Percentiles rank a stretch among this genome's conserved stretches.
These are phyloP conservation scores for Orchesella flavescens DNA, from an alignment of 2,888 invertebrate genomes.

Conservation along the genomic window DNA sequence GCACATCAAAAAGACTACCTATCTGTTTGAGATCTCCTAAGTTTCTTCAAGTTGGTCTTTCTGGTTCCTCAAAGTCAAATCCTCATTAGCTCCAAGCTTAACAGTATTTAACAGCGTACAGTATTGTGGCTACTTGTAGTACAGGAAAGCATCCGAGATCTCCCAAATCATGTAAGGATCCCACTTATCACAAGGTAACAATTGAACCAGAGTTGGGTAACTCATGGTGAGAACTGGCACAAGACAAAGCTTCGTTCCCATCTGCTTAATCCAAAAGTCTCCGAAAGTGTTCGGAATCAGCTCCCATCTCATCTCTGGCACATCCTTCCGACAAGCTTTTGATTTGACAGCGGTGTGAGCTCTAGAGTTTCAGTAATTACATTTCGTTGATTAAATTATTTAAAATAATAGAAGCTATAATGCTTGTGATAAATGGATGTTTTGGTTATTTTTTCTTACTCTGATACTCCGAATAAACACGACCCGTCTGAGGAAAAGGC, in stretches of 20 bases:
- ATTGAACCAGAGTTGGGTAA: slow-evolving; percentile 36
- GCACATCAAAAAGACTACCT: background rate
- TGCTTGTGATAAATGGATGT: no score
- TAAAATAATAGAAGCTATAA: no score
- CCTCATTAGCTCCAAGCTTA: background rate
- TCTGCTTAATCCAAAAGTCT: slow-evolving; percentile 58
- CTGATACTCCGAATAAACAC: slow-evolving; percentile 59
- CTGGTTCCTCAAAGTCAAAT: background rate
- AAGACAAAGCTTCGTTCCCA: slow-evolving; percentile 60
- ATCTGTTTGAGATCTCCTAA: slow-evolving; percentile 36
- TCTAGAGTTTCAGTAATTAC: no score
- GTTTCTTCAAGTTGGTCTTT: background rate
- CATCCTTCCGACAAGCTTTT: slow-evolving; percentile 53
- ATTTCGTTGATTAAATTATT: no score
- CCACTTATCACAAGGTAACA: slow-evolving; percentile 53
- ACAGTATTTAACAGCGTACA: no score
- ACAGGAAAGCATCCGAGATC: slow-evolving; percentile 59
- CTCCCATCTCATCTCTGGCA: slow-evolving; percentile 60
- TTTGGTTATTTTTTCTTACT: no score
- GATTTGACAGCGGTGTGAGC: slow-evolving; percentile 53
- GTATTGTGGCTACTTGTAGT: slow-evolving; percentile 42
- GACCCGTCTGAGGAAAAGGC: slow-evolving; percentile 48
- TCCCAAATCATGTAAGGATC: slow-evolving; percentile 64
- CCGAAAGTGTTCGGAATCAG: slow-evolving; percentile 61
- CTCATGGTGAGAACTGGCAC: slow-evolving; percentile 55